Evolutionary conservation across 2,888 invertebrate genomes (phyloP).

Genomic region (Portevinia maculata): DNA sequence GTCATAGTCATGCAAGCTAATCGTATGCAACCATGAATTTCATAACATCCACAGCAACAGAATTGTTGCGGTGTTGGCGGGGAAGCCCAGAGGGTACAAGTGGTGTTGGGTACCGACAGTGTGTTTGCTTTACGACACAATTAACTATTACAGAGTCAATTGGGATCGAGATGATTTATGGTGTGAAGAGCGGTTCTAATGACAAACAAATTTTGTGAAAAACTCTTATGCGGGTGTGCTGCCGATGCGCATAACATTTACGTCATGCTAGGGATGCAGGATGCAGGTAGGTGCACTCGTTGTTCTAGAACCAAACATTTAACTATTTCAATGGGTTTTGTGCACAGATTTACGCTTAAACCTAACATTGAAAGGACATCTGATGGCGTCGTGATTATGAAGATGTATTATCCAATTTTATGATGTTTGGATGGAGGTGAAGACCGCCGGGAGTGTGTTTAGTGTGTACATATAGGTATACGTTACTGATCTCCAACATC

Average conservation of each 20-base stretch:
- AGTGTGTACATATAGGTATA: too few species aligned
- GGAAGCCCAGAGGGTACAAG: background rate
- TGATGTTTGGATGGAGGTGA: background rate
- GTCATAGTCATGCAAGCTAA: constrained; percentile 73
- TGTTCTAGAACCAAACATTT: background rate
- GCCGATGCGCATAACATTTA: background rate
- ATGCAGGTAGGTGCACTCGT: constrained; percentile 35
- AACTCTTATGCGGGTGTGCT: constrained; percentile 28
- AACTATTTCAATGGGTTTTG: background rate
- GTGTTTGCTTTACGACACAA: constrained; percentile 56
- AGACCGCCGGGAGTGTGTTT: background rate
- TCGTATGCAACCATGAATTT: constrained; percentile 72
- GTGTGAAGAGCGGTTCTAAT: constrained; percentile 54
- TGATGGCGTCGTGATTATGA: background rate
- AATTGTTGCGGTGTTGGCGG: constrained; percentile 12
- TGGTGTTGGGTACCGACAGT: background rate
- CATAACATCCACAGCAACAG: constrained; percentile 39
- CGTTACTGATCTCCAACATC: too few species aligned
- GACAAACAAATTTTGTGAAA: constrained; percentile 38
- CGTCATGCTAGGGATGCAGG: constrained; percentile 15
- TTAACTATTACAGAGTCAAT: constrained; percentile 64
- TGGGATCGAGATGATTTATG: constrained; percentile 63
- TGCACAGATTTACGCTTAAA: background rate
- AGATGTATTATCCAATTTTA: background rate
- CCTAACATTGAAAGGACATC: background rate